phyloP scores from a whole-genome alignment of 2,797 vertebrate genomes.

The Platalea minor region DNA sequence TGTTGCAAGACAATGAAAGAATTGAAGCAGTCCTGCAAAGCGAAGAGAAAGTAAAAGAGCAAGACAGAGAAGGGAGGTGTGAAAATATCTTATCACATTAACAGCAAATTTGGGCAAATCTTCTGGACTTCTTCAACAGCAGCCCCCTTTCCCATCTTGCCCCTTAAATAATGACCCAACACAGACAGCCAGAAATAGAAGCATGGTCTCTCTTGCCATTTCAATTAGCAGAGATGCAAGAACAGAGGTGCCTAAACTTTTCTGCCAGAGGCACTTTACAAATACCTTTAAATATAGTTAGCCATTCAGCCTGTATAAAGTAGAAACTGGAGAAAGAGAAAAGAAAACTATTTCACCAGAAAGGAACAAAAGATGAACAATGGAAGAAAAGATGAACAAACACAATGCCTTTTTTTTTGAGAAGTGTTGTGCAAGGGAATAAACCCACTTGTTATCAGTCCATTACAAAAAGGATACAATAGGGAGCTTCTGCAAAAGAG shows the following conservation, averaged over 20 bases:
- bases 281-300: neutral
- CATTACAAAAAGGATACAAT: neutral
- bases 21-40: neutral
- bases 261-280: neutral
- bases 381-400: neutral
- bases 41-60: neutral
- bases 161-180: neutral
- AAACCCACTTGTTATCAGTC: neutral
- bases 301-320: neutral
- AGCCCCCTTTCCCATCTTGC: neutral
- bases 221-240: neutral
- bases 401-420: neutral
- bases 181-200: neutral
- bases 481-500: neutral
- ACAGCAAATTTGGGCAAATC: neutral
- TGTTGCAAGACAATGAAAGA: neutral
- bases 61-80: neutral
- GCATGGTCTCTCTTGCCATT: neutral
- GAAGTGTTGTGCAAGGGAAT: neutral
- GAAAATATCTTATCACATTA: neutral
- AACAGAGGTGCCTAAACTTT: neutral
- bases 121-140: neutral
- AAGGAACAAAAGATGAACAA: neutral
- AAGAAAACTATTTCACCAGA: neutral
- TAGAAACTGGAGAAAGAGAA: neutral